phyloP scores from a whole-genome alignment of 2,888 invertebrate genomes.

The Pocota personata region DNA sequence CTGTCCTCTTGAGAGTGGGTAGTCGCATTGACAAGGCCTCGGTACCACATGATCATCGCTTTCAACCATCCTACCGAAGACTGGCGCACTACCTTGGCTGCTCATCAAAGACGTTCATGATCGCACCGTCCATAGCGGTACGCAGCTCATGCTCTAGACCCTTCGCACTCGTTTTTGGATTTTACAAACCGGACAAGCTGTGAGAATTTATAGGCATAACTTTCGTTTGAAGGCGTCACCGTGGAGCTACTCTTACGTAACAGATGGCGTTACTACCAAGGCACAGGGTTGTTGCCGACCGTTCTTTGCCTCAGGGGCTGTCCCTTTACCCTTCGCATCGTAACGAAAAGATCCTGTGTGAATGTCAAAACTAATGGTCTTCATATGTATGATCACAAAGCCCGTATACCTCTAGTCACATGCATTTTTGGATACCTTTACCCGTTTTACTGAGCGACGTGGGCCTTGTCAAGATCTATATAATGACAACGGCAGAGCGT shows the following conservation, averaged over 20 bases:
- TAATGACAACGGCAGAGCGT: constrained; percentile 21
- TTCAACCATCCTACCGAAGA: background rate
- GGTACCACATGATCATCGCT: background rate
- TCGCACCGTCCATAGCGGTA: constrained; percentile 20
- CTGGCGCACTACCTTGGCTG: background rate
- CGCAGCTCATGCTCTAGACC: constrained; percentile 21
- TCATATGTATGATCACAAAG: background rate
- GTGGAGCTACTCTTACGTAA: no score
- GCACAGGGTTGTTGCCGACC: constrained; percentile 6
- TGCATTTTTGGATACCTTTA: background rate
- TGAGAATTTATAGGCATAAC: background rate
- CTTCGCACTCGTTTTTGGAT: no score
- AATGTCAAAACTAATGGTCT: constrained; percentile 8
- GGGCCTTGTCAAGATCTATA: constrained; percentile 35
- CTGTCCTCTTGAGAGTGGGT: background rate
- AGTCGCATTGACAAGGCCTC: no score
- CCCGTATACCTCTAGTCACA: background rate
- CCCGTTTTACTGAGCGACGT: background rate
- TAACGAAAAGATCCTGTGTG: background rate
- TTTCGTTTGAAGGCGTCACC: constrained; percentile 13
- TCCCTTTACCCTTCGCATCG: background rate
- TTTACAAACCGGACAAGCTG: constrained; percentile 1
- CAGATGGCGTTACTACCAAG: no score
- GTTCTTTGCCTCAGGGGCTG: background rate
- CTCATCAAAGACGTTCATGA: constrained; percentile 1